Percentiles rank a stretch among this genome's conserved stretches.
phyloP scores from a whole-genome alignment of 1,140 invertebrate genomes.

The Cecropterus lyciades region DNA sequence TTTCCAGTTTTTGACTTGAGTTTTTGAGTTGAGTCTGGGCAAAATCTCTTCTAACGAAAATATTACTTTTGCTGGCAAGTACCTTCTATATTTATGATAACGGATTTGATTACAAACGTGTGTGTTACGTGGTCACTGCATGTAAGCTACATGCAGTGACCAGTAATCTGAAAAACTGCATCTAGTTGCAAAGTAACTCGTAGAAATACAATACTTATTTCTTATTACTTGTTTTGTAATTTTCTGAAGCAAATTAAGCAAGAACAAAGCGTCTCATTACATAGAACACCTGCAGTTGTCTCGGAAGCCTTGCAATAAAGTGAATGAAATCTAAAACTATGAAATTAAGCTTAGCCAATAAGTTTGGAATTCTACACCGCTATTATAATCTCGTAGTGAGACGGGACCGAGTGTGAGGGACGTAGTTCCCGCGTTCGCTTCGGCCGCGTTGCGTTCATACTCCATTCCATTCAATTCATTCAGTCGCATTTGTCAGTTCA shows the following conservation, averaged over 20 bases:
- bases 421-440: conserved; percentile 41
- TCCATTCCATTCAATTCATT: conserved; percentile 10
- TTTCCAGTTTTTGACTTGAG: no score
- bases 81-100: no score
- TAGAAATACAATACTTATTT: no score
- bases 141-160: no score
- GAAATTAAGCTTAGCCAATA: conserved; percentile 29
- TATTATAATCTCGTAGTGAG: conserved; percentile 38
- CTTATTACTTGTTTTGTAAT: not conserved
- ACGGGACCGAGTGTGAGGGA: conserved; percentile 39
- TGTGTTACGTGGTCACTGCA: no score
- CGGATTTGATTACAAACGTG: no score
- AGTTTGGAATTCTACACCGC: conserved; percentile 52
- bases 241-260: not conserved
- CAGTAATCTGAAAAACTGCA: no score
- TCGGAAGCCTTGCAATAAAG: conserved; percentile 39
- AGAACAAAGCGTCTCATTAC: not conserved
- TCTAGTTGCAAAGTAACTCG: no score
- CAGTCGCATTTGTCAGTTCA: not conserved
- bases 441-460: conserved; percentile 40
- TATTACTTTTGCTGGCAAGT: no score
- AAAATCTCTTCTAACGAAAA: no score
- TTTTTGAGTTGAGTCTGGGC: no score
- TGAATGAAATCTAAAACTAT: conserved; percentile 31
- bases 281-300: conserved; percentile 8